These are phyloP conservation scores for Cyprinodon tularosa DNA, from an alignment of 2,113 vertebrate species.

Conservation along the genomic window DNA sequence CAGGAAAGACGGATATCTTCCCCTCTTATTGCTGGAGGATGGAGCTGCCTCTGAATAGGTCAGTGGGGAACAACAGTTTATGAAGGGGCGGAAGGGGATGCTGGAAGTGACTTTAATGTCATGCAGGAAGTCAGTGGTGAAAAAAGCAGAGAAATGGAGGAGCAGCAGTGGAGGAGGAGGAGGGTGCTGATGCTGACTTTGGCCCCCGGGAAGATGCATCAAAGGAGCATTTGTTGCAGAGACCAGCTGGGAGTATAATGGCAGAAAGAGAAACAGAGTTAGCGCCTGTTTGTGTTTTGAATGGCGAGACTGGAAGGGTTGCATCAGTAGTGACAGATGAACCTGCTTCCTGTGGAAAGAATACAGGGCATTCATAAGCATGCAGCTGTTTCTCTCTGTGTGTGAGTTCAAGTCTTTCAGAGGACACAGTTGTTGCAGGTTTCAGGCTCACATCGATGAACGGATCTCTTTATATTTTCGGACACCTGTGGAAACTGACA, in stretches of 20 bases:
- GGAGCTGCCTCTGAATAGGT: constrained; percentile 48
- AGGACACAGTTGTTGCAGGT: constrained; percentile 62
- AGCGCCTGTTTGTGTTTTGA: constrained; percentile 31
- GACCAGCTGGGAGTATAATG: constrained; percentile 75
- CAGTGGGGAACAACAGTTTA: constrained; percentile 45
- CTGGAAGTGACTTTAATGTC: constrained; percentile 68
- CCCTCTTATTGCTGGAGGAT: constrained; percentile 37
- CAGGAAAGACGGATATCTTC: constrained; percentile 15
- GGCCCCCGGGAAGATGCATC: constrained; percentile 72
- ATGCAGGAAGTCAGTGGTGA: constrained; percentile 50
- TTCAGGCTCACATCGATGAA: constrained; percentile 65
- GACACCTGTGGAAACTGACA: constrained; percentile 67
- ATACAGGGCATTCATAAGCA: constrained; percentile 76
- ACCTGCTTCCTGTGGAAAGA: constrained; percentile 75
- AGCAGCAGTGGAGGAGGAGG: constrained; percentile 13
- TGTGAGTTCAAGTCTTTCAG: constrained; percentile 36
- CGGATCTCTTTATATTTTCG: constrained; percentile 51
- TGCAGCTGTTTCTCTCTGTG: constrained; percentile 70
- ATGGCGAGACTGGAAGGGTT: constrained; percentile 60
- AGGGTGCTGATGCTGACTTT: constrained; percentile 49
- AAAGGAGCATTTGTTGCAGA: constrained; percentile 75
- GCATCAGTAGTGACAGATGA: constrained; percentile 77
- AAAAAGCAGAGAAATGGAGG: constrained; percentile 33
- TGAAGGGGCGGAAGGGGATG: constrained; percentile 1
- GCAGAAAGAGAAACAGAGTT: constrained; percentile 42